Base-by-base conservation (phyloP, 1,140 invertebrate species). In the Rhyzopertha dominica region DNA sequence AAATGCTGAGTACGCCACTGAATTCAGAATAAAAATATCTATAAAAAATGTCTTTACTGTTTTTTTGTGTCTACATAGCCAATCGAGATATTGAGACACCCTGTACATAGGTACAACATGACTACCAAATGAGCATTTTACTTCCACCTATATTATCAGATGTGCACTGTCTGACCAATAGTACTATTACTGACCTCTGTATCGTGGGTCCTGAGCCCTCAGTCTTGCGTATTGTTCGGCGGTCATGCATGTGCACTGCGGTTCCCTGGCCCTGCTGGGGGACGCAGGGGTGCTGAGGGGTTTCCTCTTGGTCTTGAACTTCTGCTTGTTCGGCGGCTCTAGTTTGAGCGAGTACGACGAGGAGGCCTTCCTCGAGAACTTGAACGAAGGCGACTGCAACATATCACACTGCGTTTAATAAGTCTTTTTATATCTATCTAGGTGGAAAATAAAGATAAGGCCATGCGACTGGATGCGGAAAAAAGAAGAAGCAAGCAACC, bases 351-450 rank as follows among this genome's bases (percentile, higher is more conserved):
- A 95, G 73, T 95, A 95, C 62, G 91, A 94, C 58, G 91, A 95
- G 47, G 90, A 93, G 56, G 92, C 90, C 78, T 96, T 97, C 67
- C 94, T 81, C 63, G 90, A 90, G 78, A 94, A 95, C 79, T 95
- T 95, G 78, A 94, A 95, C 66, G 90, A 88, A 62, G 90, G 91
- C 74, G 90, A 94, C 93, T 97, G 83, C 69, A 83, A 84, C 74
- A 75, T 67, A 72, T 75, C 74, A 74, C 71, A 75, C 74, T 76
- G 68, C 49, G 49, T 59, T 59, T 53, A 65, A 63, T 62, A 61
- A 61, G 56, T 55, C 58, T 62, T 57, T 50, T 59, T 57, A 53
- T n/a, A n/a, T n/a, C n/a, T n/a, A n/a, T n/a, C n/a, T n/a, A n/a
- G n/a, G n/a, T n/a, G n/a, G n/a, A n/a, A n/a, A n/a, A n/a, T n/a